A percentile compares a stretch with the other conserved stretches of the same genome.
Conservation (phyloP, 2,888 invertebrate genomes). For the Liopterus haemorrhoidalis region DNA sequence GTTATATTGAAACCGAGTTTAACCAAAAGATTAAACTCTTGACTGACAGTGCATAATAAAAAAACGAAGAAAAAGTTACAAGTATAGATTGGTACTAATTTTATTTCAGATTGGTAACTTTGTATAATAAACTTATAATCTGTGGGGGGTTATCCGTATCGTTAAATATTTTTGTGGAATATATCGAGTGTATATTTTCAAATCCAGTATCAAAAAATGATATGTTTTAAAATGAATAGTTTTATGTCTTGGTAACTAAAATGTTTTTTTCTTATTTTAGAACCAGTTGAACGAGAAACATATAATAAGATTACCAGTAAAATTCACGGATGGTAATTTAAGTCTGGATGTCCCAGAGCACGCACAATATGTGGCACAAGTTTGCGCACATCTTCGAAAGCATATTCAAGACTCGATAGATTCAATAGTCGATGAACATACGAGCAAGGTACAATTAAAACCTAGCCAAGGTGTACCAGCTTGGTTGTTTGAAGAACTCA, state of each 20-base stretch:
- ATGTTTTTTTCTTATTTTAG: slow-evolving; percentile 42
- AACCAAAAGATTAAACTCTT: too few species aligned
- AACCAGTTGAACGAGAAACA: slow-evolving; percentile 68
- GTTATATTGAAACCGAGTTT: too few species aligned
- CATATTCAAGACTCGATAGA: slow-evolving; percentile 64
- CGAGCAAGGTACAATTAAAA: slow-evolving; percentile 52
- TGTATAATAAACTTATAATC: too few species aligned
- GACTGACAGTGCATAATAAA: too few species aligned
- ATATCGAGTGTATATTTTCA: too few species aligned
- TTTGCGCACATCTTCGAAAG: slow-evolving; percentile 60
- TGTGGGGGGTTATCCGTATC: too few species aligned
- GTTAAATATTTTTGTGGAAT: too few species aligned
- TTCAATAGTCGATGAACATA: slow-evolving; percentile 62
- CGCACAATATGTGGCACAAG: slow-evolving; percentile 57
- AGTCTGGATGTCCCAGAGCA: slow-evolving; percentile 53
- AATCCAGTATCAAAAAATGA: too few species aligned
- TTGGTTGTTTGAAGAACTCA: slow-evolving; percentile 60
- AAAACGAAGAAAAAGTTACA: too few species aligned
- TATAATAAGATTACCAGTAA: slow-evolving; percentile 56
- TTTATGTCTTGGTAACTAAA: background rate
- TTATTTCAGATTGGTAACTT: too few species aligned
- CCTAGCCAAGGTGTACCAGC: slow-evolving; percentile 59
- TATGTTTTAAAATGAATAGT: too few species aligned
- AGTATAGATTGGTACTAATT: too few species aligned
- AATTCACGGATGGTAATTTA: slow-evolving; percentile 49